These are phyloP conservation scores for Accipiter cooperii DNA, from an alignment of 2,113 vertebrate genomes.

Conservation along the genomic window DNA sequence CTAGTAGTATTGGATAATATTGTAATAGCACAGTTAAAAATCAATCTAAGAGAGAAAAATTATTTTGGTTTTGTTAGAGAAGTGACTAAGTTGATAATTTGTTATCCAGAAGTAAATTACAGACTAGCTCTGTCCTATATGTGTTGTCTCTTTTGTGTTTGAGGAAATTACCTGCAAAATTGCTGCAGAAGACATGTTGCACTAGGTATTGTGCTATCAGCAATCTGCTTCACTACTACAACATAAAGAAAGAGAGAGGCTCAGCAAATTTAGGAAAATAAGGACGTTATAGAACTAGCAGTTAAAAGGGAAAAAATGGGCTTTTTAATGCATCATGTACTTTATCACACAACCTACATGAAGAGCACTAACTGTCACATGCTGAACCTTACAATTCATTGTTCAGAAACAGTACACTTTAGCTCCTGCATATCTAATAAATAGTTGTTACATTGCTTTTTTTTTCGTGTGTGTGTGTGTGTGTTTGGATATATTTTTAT, in stretches of 20 bases:
- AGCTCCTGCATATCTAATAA: background rate
- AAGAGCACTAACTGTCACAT: background rate
- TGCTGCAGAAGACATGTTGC: background rate
- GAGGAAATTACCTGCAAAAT: constrained; percentile 50
- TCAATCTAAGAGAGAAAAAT: constrained; percentile 45
- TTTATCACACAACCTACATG: background rate
- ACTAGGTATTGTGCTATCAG: constrained; percentile 27
- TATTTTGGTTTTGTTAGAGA: constrained; percentile 60
- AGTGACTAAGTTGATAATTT: constrained; percentile 46
- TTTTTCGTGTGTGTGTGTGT: no score
- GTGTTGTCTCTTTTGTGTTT: constrained; percentile 36
- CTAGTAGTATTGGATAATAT: constrained; percentile 43
- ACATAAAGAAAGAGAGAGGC: constrained; percentile 33
- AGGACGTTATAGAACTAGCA: background rate
- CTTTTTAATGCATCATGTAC: background rate
- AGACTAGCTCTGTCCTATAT: background rate
- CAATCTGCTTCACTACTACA: constrained; percentile 28
- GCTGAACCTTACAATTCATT: background rate
- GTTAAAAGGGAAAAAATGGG: background rate
- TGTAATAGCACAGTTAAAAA: constrained; percentile 50
- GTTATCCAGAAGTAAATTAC: constrained; percentile 41
- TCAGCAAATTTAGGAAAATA: constrained; percentile 36
- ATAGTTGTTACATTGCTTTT: background rate
- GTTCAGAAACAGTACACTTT: background rate
- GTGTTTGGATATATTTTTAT: background rate